Evolutionary conservation across 1,140 invertebrate species (phyloP).

Genomic region (Odontomachus brunneus): DNA sequence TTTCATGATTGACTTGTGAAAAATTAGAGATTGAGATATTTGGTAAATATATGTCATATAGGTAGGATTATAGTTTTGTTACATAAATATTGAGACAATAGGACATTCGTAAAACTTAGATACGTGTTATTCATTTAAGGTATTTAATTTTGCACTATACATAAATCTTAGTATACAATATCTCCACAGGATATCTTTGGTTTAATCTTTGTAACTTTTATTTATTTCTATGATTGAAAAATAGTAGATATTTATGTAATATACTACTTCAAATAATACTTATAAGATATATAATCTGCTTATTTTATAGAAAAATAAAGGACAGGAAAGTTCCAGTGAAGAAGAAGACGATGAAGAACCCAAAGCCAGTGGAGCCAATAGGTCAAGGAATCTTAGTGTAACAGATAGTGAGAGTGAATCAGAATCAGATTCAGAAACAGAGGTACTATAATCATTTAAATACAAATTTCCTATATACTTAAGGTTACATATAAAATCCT

Average conservation of each 20-base stretch:
- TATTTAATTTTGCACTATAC: no score
- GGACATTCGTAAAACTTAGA: no score
- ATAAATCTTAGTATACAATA: no score
- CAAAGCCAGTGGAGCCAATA: slow-evolving; percentile 79
- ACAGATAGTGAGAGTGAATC: slow-evolving; percentile 87
- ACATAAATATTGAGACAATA: background rate
- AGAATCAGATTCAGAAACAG: slow-evolving; percentile 86
- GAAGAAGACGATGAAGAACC: slow-evolving; percentile 86
- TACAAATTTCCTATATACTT: background rate
- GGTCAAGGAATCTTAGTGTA: slow-evolving; percentile 83
- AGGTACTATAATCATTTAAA: slow-evolving; percentile 72
- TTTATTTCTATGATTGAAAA: no score
- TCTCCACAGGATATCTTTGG: no score
- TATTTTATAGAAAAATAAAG: slow-evolving; percentile 86
- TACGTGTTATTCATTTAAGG: no score
- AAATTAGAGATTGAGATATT: background rate
- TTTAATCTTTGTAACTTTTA: no score
- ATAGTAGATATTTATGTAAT: background rate
- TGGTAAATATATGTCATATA: background rate
- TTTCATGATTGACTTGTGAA: background rate
- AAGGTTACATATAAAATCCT: background rate
- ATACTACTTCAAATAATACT: background rate
- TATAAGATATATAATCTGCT: slow-evolving; percentile 67
- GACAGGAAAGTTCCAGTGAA: slow-evolving; percentile 86
- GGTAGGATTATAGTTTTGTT: background rate